Base-by-base conservation (phyloP, 2,888 invertebrate genomes). In the Nyleta sp. region DNA sequence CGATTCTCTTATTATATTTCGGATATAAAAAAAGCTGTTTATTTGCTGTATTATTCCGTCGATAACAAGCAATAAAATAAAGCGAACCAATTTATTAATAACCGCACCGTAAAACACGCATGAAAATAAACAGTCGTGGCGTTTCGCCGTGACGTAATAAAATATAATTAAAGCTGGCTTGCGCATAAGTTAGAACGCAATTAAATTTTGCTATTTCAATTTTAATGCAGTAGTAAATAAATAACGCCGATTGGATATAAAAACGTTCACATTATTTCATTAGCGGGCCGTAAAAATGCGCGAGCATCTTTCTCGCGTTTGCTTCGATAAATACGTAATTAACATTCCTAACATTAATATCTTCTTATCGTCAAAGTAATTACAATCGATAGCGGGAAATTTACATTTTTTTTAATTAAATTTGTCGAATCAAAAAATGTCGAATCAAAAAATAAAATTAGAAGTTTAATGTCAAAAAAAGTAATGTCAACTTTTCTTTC, bases 161-260 rank as follows among this genome's bases (percentile, higher is more conserved):
- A 73, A 73, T 65, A 73, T 73, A 73, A 73, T 73, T 73, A 65
- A 73, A 65, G 50, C 52, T 44, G 65, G 38, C 59, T 62, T 44
- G 35, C 55, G 42, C n/a, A 50, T 67, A 65, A 65, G 64, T 65
- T 57, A 22, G 28, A 33, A 44, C 13, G 52, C 57, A 73, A 73
- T 73, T 73, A 73, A 73, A 73, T 73, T 73, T 65, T 64, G 38
- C 72, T 72, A 72, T 72, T 72, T 67, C 67, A 67, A 44, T 65
- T 53, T 65, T 52, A 65, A 67, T 46, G 46, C 67, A 6, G 44
- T 13, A 55, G 55, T 31, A 46, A 55, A 67, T 59, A 72, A 72
- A 72, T 72, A 72, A 53, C 28, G 31, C 11, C 24, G 42, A 60
- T 53, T 53, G 60, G 33, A 62, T 44, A 62, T 62, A 71, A 71